Conservation (phyloP, 1,140 invertebrate genomes). For the Bombyx mori region DNA sequence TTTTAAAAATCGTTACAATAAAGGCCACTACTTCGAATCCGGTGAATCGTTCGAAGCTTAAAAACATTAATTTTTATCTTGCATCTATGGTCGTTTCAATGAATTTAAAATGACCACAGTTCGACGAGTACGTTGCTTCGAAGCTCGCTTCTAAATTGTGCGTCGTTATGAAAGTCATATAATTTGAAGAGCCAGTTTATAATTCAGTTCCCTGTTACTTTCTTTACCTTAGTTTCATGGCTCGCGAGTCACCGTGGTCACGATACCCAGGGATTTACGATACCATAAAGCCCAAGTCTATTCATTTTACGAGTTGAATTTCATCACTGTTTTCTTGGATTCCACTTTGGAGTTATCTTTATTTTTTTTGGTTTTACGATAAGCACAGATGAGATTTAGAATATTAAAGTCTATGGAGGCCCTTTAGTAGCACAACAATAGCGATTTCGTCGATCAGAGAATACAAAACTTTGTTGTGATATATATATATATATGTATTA, state of each 20-base stretch:
- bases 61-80: too few species aligned
- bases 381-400: conserved; percentile 32
- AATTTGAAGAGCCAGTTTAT: background rate
- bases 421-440: too few species aligned
- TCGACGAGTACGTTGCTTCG: too few species aligned
- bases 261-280: conserved; percentile 24
- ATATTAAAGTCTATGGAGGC: conserved; percentile 27
- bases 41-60: too few species aligned
- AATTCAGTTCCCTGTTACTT: conserved; percentile 1
- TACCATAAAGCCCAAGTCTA: conserved; percentile 33
- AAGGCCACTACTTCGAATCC: too few species aligned
- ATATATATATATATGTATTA: too few species aligned
- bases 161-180: background rate
- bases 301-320: conserved; percentile 48
- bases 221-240: conserved; percentile 2
- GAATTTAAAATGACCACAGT: too few species aligned
- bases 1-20: too few species aligned
- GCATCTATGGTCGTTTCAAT: too few species aligned
- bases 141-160: too few species aligned
- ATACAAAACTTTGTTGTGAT: too few species aligned
- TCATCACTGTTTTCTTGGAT: conserved; percentile 37
- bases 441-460: too few species aligned
- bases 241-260: conserved; percentile 6
- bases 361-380: conserved; percentile 33
- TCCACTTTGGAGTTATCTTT: conserved; percentile 41